Evolutionary conservation across 2,797 vertebrate genomes (phyloP).

Genomic region (Mionectes olivaceus): DNA sequence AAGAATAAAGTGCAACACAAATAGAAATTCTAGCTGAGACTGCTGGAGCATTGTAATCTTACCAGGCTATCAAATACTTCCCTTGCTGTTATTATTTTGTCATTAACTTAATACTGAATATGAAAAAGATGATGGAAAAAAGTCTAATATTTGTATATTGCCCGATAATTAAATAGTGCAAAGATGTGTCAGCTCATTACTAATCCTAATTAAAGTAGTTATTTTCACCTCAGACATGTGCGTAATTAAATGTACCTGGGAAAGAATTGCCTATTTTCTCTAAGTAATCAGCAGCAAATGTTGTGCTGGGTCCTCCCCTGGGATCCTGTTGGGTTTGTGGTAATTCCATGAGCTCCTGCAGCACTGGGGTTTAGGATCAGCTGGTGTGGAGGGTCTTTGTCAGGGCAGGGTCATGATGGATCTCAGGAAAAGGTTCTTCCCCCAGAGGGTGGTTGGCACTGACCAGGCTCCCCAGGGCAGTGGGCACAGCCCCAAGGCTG

Average conservation of each 20-base stretch:
- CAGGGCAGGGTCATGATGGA: background rate
- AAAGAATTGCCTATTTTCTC: background rate
- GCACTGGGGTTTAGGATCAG: background rate
- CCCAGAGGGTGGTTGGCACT: too few species aligned
- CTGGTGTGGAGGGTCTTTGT: background rate
- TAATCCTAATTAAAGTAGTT: constrained; percentile 25
- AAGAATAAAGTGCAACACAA: background rate
- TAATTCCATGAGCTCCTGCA: background rate
- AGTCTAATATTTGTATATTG: background rate
- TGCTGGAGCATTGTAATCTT: background rate
- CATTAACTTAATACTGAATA: background rate
- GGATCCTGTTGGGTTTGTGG: background rate
- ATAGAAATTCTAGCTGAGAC: background rate
- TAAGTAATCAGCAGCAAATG: background rate
- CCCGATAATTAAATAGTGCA: background rate
- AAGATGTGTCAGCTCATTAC: constrained; percentile 16
- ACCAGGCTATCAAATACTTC: background rate
- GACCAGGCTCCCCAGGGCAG: too few species aligned
- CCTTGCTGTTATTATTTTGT: background rate
- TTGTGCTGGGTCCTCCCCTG: rapidly evolving
- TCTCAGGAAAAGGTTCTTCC: background rate
- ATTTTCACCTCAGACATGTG: background rate
- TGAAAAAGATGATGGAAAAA: background rate
- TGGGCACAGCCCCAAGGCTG: too few species aligned
- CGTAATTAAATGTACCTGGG: constrained; percentile 51